Conservation (phyloP, 2,113 vertebrate genomes). For the crab-eating macaque (Macaca fascicularis) region T2T-MFA8v1.1 NC_088394.1:67048501-67049000, state of each 20-base stretch:
- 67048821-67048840: neutral
- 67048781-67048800: neutral
- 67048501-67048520: neutral
- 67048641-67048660: neutral
- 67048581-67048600: neutral
- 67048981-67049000: neutral
- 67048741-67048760: neutral
- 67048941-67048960: neutral
- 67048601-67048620: neutral
- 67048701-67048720: neutral
- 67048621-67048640: slow-evolving; percentile 27
- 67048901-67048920: neutral
- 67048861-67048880: neutral
- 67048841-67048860: neutral
- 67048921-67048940: neutral
- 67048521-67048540: neutral
- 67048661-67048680: neutral
- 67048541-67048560: neutral
- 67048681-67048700: neutral
- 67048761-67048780: neutral
- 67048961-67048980: neutral
- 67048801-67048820: neutral
- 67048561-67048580: neutral
- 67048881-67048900: neutral
- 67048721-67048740: neutral